These are phyloP conservation scores for Hucho hucho DNA, from an alignment of 2,113 vertebrate species.

Conservation along the genomic window DNA sequence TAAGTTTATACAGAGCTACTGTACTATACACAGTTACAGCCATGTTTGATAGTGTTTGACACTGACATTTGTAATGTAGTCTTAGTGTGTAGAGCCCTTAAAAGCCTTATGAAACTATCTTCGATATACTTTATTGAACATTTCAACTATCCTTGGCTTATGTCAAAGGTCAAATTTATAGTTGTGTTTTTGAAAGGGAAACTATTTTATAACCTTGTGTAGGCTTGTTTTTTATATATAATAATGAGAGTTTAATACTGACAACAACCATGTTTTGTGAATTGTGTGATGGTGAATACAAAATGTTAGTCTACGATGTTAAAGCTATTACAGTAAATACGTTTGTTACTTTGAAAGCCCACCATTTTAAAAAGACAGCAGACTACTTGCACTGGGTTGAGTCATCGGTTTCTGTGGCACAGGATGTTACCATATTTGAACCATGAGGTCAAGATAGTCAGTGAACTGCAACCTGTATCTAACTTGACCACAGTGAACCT, in stretches of 20 bases:
- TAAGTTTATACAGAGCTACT: too few relatives aligned
- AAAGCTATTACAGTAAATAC: background rate
- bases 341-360: background rate
- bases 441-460: background rate
- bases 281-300: conserved; percentile 14
- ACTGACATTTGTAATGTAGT: too few relatives aligned
- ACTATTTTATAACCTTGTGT: background rate
- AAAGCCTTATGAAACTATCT: too few relatives aligned
- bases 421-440: background rate
- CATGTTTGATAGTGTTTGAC: too few relatives aligned
- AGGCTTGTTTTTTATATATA: background rate
- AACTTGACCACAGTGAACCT: background rate
- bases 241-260: background rate
- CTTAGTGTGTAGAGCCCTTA: too few relatives aligned
- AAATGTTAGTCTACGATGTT: background rate
- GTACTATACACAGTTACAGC: too few relatives aligned
- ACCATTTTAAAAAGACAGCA: background rate
- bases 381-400: background rate
- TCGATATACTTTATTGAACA: background rate
- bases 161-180: background rate
- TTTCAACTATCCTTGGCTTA: background rate
- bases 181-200: background rate
- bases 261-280: background rate
- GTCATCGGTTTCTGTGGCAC: background rate
- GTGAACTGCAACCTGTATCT: background rate